Percentiles rank a stretch among this genome's conserved stretches.
phyloP scores from a whole-genome alignment of 2,888 invertebrate species.

The Dynastes maya region DNA sequence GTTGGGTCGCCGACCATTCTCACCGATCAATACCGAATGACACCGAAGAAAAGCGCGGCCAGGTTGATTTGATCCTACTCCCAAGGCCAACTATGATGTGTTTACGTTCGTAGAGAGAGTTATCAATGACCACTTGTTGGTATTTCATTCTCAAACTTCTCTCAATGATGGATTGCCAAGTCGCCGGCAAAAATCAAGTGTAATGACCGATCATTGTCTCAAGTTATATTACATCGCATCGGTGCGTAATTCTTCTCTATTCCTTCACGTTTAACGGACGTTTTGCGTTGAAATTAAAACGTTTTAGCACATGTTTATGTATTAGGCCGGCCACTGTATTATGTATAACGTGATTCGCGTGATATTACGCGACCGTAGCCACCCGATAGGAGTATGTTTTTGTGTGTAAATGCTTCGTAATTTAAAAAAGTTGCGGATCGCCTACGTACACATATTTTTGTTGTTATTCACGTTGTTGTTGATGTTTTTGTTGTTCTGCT shows the following conservation, averaged over 20 bases:
- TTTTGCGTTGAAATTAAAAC: slow-evolving; percentile 7
- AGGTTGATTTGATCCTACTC: slow-evolving; percentile 48
- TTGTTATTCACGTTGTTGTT: slow-evolving; percentile 11
- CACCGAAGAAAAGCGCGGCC: slow-evolving; percentile 47
- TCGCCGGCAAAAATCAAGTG: slow-evolving; percentile 54
- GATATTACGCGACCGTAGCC: background rate
- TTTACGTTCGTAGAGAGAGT: slow-evolving; percentile 56
- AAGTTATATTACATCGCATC: slow-evolving; percentile 27
- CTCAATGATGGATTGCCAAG: slow-evolving; percentile 56
- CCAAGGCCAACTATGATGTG: slow-evolving; percentile 56
- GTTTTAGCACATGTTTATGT: slow-evolving; percentile 10
- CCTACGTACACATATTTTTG: slow-evolving; percentile 10
- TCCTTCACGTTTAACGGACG: background rate
- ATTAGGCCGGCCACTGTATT: background rate
- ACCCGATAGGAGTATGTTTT: background rate
- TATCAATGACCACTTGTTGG: slow-evolving; percentile 57
- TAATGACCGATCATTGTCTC: slow-evolving; percentile 48
- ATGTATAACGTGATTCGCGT: slow-evolving; percentile 4
- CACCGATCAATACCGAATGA: slow-evolving; percentile 20
- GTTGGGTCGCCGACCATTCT: slow-evolving; percentile 30
- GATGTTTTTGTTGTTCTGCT: slow-evolving; percentile 1
- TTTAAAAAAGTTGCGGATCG: slow-evolving; percentile 7
- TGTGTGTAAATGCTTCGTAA: slow-evolving; percentile 7
- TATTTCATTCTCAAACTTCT: slow-evolving; percentile 55
- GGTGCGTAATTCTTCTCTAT: slow-evolving; percentile 2